Base-by-base conservation (phyloP, 2,797 vertebrate genomes). In the Novumbra hubbsi region DNA sequence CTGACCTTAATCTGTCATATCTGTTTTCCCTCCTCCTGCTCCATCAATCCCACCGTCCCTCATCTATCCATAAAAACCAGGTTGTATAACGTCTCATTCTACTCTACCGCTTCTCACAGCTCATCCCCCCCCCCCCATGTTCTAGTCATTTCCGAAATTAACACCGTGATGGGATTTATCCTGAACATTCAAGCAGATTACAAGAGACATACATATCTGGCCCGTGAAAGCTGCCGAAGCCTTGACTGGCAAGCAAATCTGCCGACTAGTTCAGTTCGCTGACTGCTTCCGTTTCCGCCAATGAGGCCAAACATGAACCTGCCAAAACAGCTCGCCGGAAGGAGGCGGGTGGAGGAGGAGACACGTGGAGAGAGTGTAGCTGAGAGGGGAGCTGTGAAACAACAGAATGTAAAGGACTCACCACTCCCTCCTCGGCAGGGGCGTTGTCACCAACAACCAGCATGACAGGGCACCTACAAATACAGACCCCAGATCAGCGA, bases 391-490 rank as follows among this genome's bases (percentile, higher is more conserved):
- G 8, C 19, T 5, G 28, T 15, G 27, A 32, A 65, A 15, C 11
- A 21, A 65, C 71, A 32, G 65, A 34, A 72, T 34, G 28, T 17
- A 65, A 32, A 65, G 50, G 27, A 94, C 98, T 96, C 84, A 99
- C 97, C 95, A 98, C 98, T 65, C 96, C 95, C 21, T 99, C 97
- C 85, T 98, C 98, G 0, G 96, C 96, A 0, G 97, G 97, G 0
- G 96, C 95, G 0, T 98, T 98, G 87, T 99, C 98, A 74, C 98
- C 98, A 0, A 99, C 97, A 28, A 99, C 98, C 89, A 99, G 90
- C 98, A 99, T 98, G 85, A 93, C 97, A 0, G 96, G 95, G 88
- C 97, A 98, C 88, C 97, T 98, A 83, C 60, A 74, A 60, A 69
- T n/a, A 34, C 27, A 24, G 57, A 66, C n/a, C 6, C 34, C 45